Conservation (phyloP, 2,113 vertebrate genomes). For the Gymnogyps californianus region DNA sequence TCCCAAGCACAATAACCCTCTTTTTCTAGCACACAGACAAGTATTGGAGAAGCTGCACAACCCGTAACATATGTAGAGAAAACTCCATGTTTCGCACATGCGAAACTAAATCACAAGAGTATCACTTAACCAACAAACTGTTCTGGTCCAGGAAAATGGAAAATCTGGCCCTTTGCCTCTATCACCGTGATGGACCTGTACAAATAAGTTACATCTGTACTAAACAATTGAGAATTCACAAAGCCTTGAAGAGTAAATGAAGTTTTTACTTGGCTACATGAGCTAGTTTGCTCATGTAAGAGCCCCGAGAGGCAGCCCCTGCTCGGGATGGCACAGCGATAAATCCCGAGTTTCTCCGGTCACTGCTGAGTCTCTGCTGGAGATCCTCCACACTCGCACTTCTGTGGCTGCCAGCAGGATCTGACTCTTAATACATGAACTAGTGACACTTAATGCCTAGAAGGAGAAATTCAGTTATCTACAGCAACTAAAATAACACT, state of each 20-base stretch:
- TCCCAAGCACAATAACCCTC: not conserved
- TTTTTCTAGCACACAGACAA: not conserved
- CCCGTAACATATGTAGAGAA: not conserved
- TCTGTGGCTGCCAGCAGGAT: not conserved
- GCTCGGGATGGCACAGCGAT: not conserved
- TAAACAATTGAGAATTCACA: not conserved
- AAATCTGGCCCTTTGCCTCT: not conserved
- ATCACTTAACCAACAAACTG: not conserved
- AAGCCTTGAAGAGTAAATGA: not conserved
- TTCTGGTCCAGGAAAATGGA: not conserved
- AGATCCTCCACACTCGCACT: not conserved
- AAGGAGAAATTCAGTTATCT: constrained; percentile 55
- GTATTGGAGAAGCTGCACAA: not conserved
- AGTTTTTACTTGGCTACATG: not conserved
- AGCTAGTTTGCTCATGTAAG: not conserved
- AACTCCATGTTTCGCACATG: not conserved
- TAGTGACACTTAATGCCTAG: constrained; percentile 25
- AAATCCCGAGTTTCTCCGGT: not conserved
- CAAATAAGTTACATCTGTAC: not conserved
- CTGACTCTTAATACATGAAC: not conserved
- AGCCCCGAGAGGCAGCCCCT: not conserved
- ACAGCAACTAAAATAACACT: constrained; percentile 47
- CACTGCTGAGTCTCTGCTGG: not conserved
- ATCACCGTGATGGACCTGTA: not conserved
- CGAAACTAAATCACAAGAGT: not conserved